phyloP scores from a whole-genome alignment of 2,113 vertebrate species.

The Melozone crissalis region DNA sequence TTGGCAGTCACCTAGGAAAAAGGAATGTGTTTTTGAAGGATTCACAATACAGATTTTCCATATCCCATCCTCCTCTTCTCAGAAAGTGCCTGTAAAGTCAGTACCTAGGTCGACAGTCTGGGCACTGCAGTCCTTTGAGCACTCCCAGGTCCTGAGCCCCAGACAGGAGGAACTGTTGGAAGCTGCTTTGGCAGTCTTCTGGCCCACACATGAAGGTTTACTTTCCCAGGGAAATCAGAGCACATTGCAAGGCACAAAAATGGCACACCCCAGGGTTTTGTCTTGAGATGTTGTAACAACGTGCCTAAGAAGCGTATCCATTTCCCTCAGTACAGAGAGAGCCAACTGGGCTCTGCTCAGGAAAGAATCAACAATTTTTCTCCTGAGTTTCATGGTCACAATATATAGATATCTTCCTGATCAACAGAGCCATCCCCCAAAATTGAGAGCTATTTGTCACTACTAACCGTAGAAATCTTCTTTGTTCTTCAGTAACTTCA shows the following conservation, averaged over 20 bases:
- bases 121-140: background rate
- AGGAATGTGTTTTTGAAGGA: constrained; percentile 15
- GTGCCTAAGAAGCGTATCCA: background rate
- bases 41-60: background rate
- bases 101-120: background rate
- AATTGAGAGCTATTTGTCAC: background rate
- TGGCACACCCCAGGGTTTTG: background rate
- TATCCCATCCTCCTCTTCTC: background rate
- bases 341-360: background rate
- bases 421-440: background rate
- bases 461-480: constrained; percentile 85
- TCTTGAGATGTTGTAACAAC: background rate
- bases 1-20: background rate
- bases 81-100: background rate
- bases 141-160: background rate
- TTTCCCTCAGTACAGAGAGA: background rate
- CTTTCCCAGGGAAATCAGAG: background rate
- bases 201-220: background rate
- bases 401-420: background rate
- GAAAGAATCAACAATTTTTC: background rate
- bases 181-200: background rate
- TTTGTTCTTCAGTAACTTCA: constrained; percentile 86
- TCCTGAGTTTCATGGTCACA: background rate
- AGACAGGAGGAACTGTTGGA: background rate
- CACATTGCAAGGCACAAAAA: background rate